Base-by-base conservation (phyloP, 1,140 invertebrate genomes). In the Bursaphelenchus mucronatus region DNA sequence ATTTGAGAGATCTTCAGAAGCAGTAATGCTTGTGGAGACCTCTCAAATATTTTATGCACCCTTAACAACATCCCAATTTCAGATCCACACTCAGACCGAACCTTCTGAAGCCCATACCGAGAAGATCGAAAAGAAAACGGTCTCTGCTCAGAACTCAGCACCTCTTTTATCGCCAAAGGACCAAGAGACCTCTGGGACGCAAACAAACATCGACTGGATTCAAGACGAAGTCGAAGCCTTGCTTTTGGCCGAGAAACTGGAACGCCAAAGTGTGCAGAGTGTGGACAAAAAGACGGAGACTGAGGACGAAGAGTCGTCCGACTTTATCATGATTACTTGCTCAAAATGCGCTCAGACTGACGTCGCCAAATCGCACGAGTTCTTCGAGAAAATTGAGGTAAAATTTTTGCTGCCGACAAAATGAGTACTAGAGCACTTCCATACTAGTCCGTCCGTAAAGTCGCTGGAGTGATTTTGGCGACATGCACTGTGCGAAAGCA, bases 271-370 rank as follows among this genome's bases (percentile, higher is more conserved):
- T 57, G 66, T 74, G 15, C 55, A 71, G 30, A 75, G 72, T 50
- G 66, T 74, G 11, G 70, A 72, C 21, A 65, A 64, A 11, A 62
- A 53, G 3, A 72, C 70, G 0, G 70, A 72, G 51, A 72, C 70
- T 9, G 69, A 71, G 6, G 72, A 72, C n/a, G 64, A 75, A 19
- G 56, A 58, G 6, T 9, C 69, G n/a, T 63, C 58, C 3, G 62
- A 72, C 43, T 72, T 72, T 45, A 72, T 72, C 4, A 67, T 72
- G 67, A 75, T 72, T 45, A 72, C 70, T 8, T 72, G 70, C 44
- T 43, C 63, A 39, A 75, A 75, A 55, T 72, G 70, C 49, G 66
- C 74, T 10, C 61, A 53, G 15, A 40, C 50, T 11, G 49, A 58
- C 9, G 41, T 63, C 10, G n/a, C 57, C 19, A 45, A 50, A n/a